Percentiles rank a stretch among this genome's conserved stretches.
These are phyloP conservation scores for Arenaria interpres DNA, from an alignment of 2,113 vertebrate species.

Conservation along the genomic window DNA sequence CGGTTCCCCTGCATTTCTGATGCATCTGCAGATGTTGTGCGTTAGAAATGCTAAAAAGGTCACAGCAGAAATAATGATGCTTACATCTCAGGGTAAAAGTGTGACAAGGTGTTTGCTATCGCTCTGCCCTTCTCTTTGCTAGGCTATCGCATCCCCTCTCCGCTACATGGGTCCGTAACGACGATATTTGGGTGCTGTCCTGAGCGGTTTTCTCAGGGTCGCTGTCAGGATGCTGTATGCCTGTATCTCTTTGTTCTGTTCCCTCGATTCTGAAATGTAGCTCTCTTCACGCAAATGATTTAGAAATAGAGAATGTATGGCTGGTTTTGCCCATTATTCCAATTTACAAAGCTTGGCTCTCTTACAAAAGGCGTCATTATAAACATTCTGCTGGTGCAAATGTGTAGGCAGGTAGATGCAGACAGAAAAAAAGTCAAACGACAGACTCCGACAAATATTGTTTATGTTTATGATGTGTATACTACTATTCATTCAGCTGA, in stretches of 20 bases:
- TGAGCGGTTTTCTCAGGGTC: background rate
- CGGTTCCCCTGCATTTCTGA: background rate
- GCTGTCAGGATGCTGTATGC: background rate
- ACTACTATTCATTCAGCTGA: background rate
- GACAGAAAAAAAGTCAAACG: background rate
- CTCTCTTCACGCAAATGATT: background rate
- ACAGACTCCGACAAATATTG: background rate
- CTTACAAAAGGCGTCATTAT: background rate
- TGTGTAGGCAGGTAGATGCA: conserved; percentile 8
- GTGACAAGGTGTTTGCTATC: background rate
- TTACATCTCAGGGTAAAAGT: background rate
- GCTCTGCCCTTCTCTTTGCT: background rate
- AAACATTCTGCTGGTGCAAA: background rate
- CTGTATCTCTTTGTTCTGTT: background rate
- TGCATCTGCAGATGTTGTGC: background rate
- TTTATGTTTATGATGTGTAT: background rate
- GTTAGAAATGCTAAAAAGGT: background rate
- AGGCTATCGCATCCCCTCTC: background rate
- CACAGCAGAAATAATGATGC: background rate
- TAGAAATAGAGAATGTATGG: background rate
- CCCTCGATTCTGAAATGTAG: background rate
- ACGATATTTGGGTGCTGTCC: background rate
- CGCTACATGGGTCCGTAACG: background rate
- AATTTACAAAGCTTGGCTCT: background rate
- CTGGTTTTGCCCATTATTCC: background rate